These are phyloP conservation scores for Gyps fulvus DNA, from an alignment of 2,113 vertebrate species.

Conservation along the genomic window DNA sequence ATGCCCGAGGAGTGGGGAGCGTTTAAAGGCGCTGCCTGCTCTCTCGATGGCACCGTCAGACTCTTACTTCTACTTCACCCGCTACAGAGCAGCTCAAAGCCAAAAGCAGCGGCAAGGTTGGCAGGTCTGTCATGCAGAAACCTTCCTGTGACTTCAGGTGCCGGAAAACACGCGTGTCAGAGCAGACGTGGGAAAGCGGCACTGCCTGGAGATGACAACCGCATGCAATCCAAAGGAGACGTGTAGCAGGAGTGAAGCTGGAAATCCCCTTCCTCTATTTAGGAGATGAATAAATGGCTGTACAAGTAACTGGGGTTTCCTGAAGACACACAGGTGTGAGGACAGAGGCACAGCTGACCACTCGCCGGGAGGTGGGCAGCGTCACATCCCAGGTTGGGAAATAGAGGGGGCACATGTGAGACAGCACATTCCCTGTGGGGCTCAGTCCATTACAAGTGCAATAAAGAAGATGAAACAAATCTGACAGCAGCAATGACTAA, in stretches of 20 bases:
- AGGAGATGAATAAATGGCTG: neutral
- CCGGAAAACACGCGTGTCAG: neutral
- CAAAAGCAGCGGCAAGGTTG: neutral
- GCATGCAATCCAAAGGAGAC: accelerated
- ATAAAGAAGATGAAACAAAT: neutral
- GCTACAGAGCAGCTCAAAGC: neutral
- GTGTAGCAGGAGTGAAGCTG: neutral
- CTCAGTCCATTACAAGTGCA: neutral
- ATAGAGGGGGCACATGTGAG: neutral
- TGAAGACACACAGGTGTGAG: neutral
- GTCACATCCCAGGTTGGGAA: neutral
- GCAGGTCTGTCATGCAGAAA: neutral
- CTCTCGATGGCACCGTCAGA: accelerated
- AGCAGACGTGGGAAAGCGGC: neutral
- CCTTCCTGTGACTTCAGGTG: neutral
- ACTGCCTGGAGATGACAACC: neutral
- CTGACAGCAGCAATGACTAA: neutral
- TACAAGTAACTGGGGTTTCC: neutral
- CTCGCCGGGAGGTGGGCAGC: neutral
- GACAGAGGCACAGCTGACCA: neutral
- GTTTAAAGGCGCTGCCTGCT: neutral
- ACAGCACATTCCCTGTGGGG: neutral
- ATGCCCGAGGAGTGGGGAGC: accelerated
- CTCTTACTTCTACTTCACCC: neutral
- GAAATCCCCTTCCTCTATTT: neutral